phyloP scores from a whole-genome alignment of 2,797 vertebrate species.

The Sorex maritimensis region DNA sequence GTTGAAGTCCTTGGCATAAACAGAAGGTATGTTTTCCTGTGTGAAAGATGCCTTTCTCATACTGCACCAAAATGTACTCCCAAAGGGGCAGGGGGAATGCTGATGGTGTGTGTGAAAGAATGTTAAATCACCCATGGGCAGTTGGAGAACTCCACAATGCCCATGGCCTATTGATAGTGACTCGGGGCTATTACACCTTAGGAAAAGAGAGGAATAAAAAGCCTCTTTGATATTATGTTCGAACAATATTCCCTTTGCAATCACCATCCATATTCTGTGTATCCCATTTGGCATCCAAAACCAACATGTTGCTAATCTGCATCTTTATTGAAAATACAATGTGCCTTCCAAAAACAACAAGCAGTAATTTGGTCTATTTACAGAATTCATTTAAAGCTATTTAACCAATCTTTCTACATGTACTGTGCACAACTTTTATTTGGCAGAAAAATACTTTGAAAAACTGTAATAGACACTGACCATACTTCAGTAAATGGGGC shows the following conservation, averaged over 20 bases:
- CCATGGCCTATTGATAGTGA: neutral
- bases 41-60: neutral
- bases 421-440: neutral
- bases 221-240: slow-evolving; percentile 2
- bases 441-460: slow-evolving; percentile 26
- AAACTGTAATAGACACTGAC: slow-evolving; percentile 29
- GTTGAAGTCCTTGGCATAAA: slow-evolving; percentile 1
- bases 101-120: neutral
- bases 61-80: neutral
- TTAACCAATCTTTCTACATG: neutral
- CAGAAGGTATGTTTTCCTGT: neutral
- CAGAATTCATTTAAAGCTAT: neutral
- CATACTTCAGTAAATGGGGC: slow-evolving; percentile 89
- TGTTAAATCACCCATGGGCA: neutral
- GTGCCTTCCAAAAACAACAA: slow-evolving; percentile 4
- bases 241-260: slow-evolving; percentile 51
- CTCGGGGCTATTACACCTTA: neutral
- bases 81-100: neutral
- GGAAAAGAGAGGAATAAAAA: neutral
- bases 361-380: neutral
- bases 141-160: neutral
- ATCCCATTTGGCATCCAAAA: slow-evolving; percentile 49
- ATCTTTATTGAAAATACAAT: slow-evolving; percentile 67
- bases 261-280: slow-evolving; percentile 1
- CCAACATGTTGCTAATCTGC: neutral